Base-by-base conservation (phyloP, 2,113 vertebrate genomes). In the Emydocephalus ijimae region DNA sequence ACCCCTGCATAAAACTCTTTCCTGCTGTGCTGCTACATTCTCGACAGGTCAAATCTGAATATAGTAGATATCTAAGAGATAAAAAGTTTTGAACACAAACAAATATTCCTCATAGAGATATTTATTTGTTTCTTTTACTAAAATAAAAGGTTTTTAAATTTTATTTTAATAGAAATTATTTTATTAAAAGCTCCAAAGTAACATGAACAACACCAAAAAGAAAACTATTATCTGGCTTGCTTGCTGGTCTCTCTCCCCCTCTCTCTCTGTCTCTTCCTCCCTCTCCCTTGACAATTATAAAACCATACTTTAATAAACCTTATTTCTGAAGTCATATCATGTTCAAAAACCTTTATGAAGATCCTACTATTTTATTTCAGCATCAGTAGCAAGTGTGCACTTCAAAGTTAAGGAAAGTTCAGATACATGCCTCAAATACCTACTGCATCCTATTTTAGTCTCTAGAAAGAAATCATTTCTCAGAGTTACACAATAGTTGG, bases 391-490 rank as follows among this genome's bases (percentile, higher is more conserved):
- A 85, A 15, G 90, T 9, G 57, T 91, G 86, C 56, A 92, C 2
- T 1, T 85, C 87, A 14, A 90, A 86, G 89, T 48, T 92, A 91
- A 59, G 93, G 90, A 56, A 74, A 94, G 0, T 88, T 21, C 55
- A 91, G 64, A 92, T 88, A 95, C 39, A 89, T 69, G 90, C 1
- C 11, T n/a, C 93, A 52, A 94, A 89, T 54, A 85, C 89, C 94
- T 94, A 92, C 91, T 93, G 94, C 86, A 94, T 91, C 43, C 29
- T 85, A 29, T 55, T 85, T 91, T 21, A 94, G 50, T 1, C 9
- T 88, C 34, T 0, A 56, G 0, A 69, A 96, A 96, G 86, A 95
- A 97, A 96, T 95, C 21, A 0, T 95, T 97, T 94, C 45, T 85
- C 91, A 1, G 0, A 90, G 94, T 39, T 94, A 95, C 93, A 50